Evolutionary conservation across 2,797 vertebrate genomes (phyloP).

Genomic region (Pachyuromys duprasi): DNA sequence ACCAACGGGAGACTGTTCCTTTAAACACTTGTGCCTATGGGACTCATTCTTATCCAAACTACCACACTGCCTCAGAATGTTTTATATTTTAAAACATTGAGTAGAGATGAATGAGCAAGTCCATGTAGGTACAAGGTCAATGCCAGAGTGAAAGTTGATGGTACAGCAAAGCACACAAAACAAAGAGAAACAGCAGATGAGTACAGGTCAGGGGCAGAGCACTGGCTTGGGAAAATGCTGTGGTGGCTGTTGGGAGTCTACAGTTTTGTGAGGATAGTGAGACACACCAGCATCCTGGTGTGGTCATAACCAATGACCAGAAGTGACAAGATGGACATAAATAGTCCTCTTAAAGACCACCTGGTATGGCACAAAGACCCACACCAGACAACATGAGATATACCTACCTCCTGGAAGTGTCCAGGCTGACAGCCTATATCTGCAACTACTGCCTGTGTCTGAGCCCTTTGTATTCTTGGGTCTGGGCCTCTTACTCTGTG

Average conservation of each 20-base stretch:
- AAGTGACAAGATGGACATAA: neutral
- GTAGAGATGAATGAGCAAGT: neutral
- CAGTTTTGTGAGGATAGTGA: neutral
- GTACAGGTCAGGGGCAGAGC: neutral
- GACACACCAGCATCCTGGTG: neutral
- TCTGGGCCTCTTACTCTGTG: neutral
- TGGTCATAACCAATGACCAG: neutral
- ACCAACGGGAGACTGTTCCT: neutral
- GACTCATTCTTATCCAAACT: neutral
- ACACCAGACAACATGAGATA: neutral
- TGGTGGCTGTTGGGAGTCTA: neutral
- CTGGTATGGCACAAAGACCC: neutral
- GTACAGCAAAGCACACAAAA: neutral
- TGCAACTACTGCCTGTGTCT: neutral
- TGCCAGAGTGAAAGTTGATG: neutral
- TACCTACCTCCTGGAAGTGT: neutral
- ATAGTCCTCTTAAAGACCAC: neutral
- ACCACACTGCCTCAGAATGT: neutral
- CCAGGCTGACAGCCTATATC: neutral
- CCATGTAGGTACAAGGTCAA: neutral
- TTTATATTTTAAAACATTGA: neutral
- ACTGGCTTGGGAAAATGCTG: neutral
- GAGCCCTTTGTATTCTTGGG: neutral
- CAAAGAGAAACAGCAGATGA: neutral
- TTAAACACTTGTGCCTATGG: neutral